Base-by-base conservation (phyloP, 2,797 vertebrate genomes). In the Phalloptychus januarius region DNA sequence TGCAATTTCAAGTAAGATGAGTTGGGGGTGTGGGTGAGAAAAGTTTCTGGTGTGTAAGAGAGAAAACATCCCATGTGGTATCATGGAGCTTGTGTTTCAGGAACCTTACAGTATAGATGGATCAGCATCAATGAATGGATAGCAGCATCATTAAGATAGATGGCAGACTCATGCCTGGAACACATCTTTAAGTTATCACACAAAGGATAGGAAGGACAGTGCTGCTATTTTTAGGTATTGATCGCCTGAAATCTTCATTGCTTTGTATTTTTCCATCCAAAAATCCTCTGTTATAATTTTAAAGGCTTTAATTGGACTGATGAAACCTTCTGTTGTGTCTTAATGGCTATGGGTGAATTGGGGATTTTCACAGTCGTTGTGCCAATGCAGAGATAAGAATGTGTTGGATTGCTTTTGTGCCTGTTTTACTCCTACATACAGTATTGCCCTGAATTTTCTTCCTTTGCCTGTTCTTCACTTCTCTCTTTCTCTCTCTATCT, bases 171-270 rank as follows among this genome's bases (percentile, higher is more conserved):
- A 65, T 8, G 63, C 61, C 74, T 87, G 74, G 76, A 86, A 87
- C 81, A 58, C 81, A 86, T 85, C 83, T 89, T 74, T 5, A 25
- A 81, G 84, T 87, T 80, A 84, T 89, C 84, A 79, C 79, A 82
- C 81, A 79, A 85, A 89, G 88, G 25, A 25, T 52, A 52, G 88
- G 86, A 86, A 90, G 91, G 87, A 80, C 90, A 85, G 72, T 36
- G 87, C 52, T 82, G 89, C 90, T 94, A 92, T 90, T 91, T 93
- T 89, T 90, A 87, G 88, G 45, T 83, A 83, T 82, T 85, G 87
- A 92, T 91, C 1, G 75, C 82, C 77, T 78, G 83, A 79, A 86
- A 88, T 90, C 84, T 88, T 75, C 67, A 23, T 38, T 0, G 80
- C 80, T 78, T 89, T 87, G 56, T 90, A 87, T 92, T 86, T 83